Conservation (phyloP, 2,888 invertebrate genomes). For the Anticlea derivata region DNA sequence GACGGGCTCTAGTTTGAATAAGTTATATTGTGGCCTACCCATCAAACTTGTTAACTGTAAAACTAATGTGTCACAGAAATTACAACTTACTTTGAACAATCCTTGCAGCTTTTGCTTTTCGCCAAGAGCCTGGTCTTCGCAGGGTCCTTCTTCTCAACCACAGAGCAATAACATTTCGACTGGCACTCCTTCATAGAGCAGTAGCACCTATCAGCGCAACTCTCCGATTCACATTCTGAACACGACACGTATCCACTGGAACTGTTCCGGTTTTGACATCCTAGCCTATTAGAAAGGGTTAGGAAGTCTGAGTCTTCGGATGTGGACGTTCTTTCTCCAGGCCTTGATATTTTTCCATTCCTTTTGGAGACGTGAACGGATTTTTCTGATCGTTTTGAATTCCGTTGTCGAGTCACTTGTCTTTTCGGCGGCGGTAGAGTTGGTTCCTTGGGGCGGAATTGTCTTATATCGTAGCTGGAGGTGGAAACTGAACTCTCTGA, state of each 20-base stretch:
- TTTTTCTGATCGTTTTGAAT: conserved; percentile 71
- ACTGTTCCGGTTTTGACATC: conserved; percentile 85
- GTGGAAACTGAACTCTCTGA: conserved; percentile 86
- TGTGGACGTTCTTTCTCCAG: conserved; percentile 84
- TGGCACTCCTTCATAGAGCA: conserved; percentile 88
- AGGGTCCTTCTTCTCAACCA: conserved; percentile 76
- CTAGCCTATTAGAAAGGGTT: conserved; percentile 83
- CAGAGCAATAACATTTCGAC: conserved; percentile 86
- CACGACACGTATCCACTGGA: conserved; percentile 92
- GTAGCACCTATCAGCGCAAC: conserved; percentile 94
- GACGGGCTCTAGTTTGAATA: too few species aligned
- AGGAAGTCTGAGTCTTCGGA: conserved; percentile 86
- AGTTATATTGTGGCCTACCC: too few species aligned
- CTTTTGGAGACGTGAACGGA: conserved; percentile 69
- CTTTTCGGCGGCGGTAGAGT: conserved; percentile 67
- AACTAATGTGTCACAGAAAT: not conserved
- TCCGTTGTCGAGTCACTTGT: conserved; percentile 67
- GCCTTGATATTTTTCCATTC: conserved; percentile 74
- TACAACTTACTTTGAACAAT: conserved; percentile 73
- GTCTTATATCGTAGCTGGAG: conserved; percentile 85
- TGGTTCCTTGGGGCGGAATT: conserved; percentile 84
- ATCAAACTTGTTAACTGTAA: too few species aligned
- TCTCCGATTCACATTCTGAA: conserved; percentile 95
- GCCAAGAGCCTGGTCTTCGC: conserved; percentile 59
- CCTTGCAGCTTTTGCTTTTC: conserved; percentile 71